phyloP scores from a whole-genome alignment of 2,888 invertebrate species.

The Chouioia cunea region DNA sequence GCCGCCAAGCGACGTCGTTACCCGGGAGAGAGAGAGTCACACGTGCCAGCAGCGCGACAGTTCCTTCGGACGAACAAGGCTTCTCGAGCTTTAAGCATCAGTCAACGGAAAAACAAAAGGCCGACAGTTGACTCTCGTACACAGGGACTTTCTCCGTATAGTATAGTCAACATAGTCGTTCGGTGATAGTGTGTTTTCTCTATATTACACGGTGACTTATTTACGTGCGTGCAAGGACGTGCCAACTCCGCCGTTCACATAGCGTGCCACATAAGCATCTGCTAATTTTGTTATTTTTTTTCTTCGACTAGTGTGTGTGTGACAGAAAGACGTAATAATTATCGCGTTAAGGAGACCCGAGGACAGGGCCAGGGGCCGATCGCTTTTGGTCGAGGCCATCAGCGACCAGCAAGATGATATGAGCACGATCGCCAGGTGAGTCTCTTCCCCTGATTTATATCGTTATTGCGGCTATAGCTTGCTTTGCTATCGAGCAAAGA shows the following conservation, averaged over 20 bases:
- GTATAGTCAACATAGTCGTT: not conserved
- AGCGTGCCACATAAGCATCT: constrained; percentile 5
- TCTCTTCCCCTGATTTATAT: constrained; percentile 32
- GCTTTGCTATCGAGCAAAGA: no score
- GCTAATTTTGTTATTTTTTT: constrained; percentile 22
- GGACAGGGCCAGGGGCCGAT: constrained; percentile 22
- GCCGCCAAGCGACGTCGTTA: constrained; percentile 27
- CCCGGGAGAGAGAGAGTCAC: constrained; percentile 3
- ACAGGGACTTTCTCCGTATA: no score
- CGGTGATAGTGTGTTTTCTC: constrained; percentile 26
- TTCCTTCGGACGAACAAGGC: constrained; percentile 32
- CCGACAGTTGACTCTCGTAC: not conserved
- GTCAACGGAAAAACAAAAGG: constrained; percentile 3
- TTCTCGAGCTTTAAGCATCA: constrained; percentile 45
- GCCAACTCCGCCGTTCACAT: no score
- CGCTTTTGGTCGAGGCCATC: constrained; percentile 42
- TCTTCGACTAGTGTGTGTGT: constrained; percentile 11
- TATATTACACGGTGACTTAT: not conserved
- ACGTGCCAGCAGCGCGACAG: not conserved
- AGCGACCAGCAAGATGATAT: constrained; percentile 64
- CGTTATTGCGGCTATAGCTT: no score
- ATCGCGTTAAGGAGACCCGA: constrained; percentile 18
- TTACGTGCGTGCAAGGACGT: not conserved
- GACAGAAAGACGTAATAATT: constrained; percentile 13
- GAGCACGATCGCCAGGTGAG: constrained; percentile 68